Conservation (phyloP, 2,888 invertebrate species). For the Drosophila helvetica region DNA sequence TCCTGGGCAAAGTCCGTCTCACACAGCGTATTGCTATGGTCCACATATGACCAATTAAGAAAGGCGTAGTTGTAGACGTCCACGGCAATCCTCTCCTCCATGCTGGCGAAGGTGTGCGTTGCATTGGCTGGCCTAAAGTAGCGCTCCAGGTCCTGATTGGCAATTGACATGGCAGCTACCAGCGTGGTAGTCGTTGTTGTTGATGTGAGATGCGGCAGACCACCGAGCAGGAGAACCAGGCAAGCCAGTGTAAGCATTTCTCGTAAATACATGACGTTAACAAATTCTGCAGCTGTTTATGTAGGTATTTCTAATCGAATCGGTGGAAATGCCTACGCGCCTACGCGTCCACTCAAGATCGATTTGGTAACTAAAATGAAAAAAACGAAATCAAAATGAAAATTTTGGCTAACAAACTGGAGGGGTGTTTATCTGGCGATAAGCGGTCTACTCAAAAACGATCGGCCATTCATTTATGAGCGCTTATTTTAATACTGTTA, state of each 20-base stretch:
- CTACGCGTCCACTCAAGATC: conserved; percentile 29
- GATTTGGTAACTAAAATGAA: conserved; percentile 51
- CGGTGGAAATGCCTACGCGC: conserved; percentile 13
- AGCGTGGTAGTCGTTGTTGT: conserved; percentile 77
- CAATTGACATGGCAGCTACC: conserved; percentile 82
- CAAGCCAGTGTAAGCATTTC: conserved; percentile 70
- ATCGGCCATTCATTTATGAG: conserved; percentile 21
- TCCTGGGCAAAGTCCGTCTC: conserved; percentile 80
- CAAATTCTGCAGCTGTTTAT: neutral
- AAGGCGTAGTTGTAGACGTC: conserved; percentile 82
- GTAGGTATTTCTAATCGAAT: conserved; percentile 17
- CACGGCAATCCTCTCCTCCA: conserved; percentile 79
- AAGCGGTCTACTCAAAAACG: conserved; percentile 45
- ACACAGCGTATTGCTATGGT: conserved; percentile 54
- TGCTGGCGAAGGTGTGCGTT: conserved; percentile 71
- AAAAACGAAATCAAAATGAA: conserved; percentile 5
- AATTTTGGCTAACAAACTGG: conserved; percentile 5
- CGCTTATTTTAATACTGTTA: conserved; percentile 34
- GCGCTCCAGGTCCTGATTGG: conserved; percentile 82
- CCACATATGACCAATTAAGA: conserved; percentile 81
- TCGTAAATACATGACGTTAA: conserved; percentile 69
- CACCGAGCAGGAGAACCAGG: conserved; percentile 68
- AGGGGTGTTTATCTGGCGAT: conserved; percentile 37
- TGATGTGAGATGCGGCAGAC: conserved; percentile 70
- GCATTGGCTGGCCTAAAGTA: conserved; percentile 80